Evolutionary conservation across 2,797 vertebrate species (phyloP).

Genomic region (Steatocranus sp.): DNA sequence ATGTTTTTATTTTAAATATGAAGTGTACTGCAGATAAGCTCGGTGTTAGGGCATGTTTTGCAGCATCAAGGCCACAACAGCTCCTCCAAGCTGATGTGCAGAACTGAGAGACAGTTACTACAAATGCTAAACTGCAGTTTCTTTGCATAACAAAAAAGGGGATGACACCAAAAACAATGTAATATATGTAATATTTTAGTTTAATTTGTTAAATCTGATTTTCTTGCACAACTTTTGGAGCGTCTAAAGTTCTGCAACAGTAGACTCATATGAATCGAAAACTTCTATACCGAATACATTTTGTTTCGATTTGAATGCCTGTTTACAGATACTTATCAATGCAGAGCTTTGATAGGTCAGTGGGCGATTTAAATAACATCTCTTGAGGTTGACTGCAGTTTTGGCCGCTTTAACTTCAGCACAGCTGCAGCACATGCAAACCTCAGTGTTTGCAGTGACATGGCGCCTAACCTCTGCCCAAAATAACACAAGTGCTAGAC

Average conservation of each 20-base stretch:
- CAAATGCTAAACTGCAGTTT: background rate
- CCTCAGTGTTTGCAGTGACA: background rate
- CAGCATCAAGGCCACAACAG: accelerated
- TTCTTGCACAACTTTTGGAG: background rate
- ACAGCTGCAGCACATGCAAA: conserved; percentile 22
- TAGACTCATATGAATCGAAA: accelerated
- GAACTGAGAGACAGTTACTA: background rate
- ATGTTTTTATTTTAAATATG: background rate
- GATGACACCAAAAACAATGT: background rate
- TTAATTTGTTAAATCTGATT: background rate
- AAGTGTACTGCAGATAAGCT: background rate
- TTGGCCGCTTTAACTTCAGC: background rate
- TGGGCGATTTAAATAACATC: background rate
- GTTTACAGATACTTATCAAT: background rate
- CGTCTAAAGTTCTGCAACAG: background rate
- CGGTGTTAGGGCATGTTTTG: accelerated
- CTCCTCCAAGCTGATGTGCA: background rate
- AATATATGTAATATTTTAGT: background rate
- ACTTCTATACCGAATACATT: background rate
- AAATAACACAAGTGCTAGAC: conserved; percentile 61
- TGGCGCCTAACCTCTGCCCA: conserved; percentile 43
- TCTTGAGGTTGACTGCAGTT: background rate
- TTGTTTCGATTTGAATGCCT: no score
- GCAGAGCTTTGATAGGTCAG: background rate
- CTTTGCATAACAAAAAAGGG: background rate